Base-by-base conservation (phyloP, 2,797 vertebrate species). In the Phrynocephalus forsythii region DNA sequence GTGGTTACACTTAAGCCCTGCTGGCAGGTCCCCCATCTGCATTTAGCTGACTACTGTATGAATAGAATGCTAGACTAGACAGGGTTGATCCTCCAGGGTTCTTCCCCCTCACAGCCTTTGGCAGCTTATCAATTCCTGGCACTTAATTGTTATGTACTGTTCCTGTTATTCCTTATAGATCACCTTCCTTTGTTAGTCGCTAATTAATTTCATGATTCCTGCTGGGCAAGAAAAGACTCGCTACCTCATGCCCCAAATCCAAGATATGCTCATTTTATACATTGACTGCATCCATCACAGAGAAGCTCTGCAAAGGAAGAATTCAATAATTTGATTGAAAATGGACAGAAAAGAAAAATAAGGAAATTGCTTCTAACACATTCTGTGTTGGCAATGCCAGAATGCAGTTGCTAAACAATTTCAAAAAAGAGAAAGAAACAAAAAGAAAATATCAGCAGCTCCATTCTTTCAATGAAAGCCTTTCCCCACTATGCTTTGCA, bases 201-300 rank as follows among this genome's bases (percentile, higher is more conserved):
- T 78, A 71, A 44, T 63, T 78, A 66, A 83, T 44, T 87, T 60
- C 75, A 83, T 44, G 66, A 56, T n/a, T 87, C 48, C 81, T 63
- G 48, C 66, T 60, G 30, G 15, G 4, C 67, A 80, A 68, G 13
- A 69, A 44, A 26, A 79, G 28, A 38, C n/a, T 76, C 30, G 38
- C 86, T 69, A 71, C 73, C 26, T 56, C 63, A 5, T 69, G 81
- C 81, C 66, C 16, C 18, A 6, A 87, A 87, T 38, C 4, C 28
- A 71, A 63, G 48, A 48, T 24, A 44, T 6, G 13, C 30, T 71
- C 30, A 76, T n/a, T 68, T 6, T 18, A 28, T 50, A 26, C 38
- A 9, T 66, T 30, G 63, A 30, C 28, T 69, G 28, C 15, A 28
- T 30, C n/a, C 44, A 69, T 66, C 73, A 13, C 16, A 48, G 16